Conservation (phyloP, 2,797 vertebrate species). For the Eremophila alpestris region DNA sequence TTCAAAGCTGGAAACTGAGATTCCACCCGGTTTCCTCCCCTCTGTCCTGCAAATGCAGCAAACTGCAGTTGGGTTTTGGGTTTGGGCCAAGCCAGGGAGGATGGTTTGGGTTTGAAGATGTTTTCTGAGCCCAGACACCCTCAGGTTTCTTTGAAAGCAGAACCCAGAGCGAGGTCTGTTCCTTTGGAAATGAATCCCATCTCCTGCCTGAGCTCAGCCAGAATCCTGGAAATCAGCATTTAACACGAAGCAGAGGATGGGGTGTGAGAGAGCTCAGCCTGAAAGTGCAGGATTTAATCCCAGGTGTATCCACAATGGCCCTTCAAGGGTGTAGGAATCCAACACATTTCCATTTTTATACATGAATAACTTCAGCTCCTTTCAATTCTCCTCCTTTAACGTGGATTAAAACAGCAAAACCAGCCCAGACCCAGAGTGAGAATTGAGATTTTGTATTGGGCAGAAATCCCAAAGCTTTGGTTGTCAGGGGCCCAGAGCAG, state of each 20-base stretch:
- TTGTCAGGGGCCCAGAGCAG: neutral
- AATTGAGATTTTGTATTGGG: neutral
- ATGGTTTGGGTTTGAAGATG: conserved; percentile 11
- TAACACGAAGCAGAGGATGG: neutral
- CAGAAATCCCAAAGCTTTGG: neutral
- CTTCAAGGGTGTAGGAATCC: neutral
- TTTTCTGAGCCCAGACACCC: neutral
- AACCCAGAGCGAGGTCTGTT: neutral
- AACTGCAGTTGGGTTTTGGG: neutral
- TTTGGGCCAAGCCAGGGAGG: neutral
- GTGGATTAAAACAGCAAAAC: neutral
- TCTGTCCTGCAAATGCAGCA: neutral
- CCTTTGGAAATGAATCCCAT: neutral
- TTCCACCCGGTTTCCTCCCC: neutral
- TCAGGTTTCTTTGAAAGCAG: neutral
- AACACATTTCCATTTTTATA: neutral
- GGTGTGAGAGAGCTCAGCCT: neutral
- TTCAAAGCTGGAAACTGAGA: neutral
- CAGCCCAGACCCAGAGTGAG: neutral
- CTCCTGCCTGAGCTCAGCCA: neutral
- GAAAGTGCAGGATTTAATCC: neutral
- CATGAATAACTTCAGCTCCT: neutral
- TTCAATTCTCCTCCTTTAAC: neutral
- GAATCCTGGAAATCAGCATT: neutral
- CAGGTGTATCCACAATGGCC: neutral